Evolutionary conservation across 92 coral and sea anemone species (phyloP), one percentile per base, ranked within the genome.

Genomic region (Diadumene lineata): DNA sequence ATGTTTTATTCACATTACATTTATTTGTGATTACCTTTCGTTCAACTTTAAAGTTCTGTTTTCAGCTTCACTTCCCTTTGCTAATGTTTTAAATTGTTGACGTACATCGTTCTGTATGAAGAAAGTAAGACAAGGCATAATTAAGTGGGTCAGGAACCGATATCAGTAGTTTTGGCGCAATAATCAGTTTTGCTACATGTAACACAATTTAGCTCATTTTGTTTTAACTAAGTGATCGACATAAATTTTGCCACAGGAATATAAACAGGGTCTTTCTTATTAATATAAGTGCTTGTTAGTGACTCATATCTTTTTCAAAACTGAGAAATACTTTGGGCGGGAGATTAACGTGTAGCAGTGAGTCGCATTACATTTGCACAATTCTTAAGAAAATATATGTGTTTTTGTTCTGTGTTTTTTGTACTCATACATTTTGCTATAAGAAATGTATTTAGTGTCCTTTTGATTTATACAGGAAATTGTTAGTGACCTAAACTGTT

Each of bases 281-380:
- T n/a, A 67, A 67, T 31, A 67, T 33, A 1, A 18, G 0, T 24
- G 43, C 11, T 66, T 17, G 15, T 31, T 64, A n/a, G n/a, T n/a
- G n/a, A n/a, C n/a, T n/a, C n/a, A n/a, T 64, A 67, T 29, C 21
- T 6, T 16, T 65, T 0, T 8, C 33, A 7, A 33, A 22, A 38
- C 6, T 53, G 8, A 17, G 25, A 17, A 19, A 24, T 24, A 67
- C 33, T 67, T 67, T 38, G 43, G 72, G 72, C 72, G 72, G 72
- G 0, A 67, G 29, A 67, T 44, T 44, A 44, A 44, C 51, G 51
- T 9, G 17, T 44, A 9, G 17, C 51, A 27, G 34, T 15, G 11
- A 67, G 46, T 18, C 29, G 26, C 55, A 0, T 25, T 67, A 19
- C 46, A n/a, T 17, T 7, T 32, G 9, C 25, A 19, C 22, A 57